Evolutionary conservation across 2,113 vertebrate species (phyloP), one percentile per base, ranked within the genome.

Genomic region (Larimichthys crocea): DNA sequence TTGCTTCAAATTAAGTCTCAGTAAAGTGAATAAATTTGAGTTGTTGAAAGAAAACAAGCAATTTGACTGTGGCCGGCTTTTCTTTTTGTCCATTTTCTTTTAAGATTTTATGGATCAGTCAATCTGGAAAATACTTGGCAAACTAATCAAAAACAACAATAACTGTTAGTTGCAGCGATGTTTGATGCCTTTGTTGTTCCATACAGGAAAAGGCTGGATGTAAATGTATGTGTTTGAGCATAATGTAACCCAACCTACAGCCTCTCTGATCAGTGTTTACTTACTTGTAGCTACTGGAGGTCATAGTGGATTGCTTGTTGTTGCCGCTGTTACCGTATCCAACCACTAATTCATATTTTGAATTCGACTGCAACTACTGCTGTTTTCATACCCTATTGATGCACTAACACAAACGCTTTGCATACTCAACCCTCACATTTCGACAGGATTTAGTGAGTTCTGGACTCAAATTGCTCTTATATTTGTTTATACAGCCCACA

Each of bases 401-500:
- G 42, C 64, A 35, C 52, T 52, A 70, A 80, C 48, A 4, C 46
- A 75, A 68, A 73, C 62, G 8, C 31, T 35, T 35, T 35, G 9
- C 35, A 40, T 40, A 80, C 80, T 67, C 40, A 73, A 2, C 65
- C 24, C 24, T 74, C 3, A 55, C 7, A 65, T 31, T 4, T 70
- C 6, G 4, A 17, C 68, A 50, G 68, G 65, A 61, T 76, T 84
- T 76, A 76, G 75, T 24, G 17, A 48, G 48, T 61, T 71, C 63
- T 82, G 26, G 26, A 62, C 35, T 80, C 24, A 82, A 82, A 85
- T 74, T 57, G 50, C 72, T 74, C 35, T 40, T 8, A 2, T 46
- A 16, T 75, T 78, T 75, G 59, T 67, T 62, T 26, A 69, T 50
- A 14, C n/a, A n/a, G n/a, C 20, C 46, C 66, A 68, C 66, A 62